Evolutionary conservation across 1,140 invertebrate genomes (phyloP).

Genomic region (Thaumatotibia leucotreta): DNA sequence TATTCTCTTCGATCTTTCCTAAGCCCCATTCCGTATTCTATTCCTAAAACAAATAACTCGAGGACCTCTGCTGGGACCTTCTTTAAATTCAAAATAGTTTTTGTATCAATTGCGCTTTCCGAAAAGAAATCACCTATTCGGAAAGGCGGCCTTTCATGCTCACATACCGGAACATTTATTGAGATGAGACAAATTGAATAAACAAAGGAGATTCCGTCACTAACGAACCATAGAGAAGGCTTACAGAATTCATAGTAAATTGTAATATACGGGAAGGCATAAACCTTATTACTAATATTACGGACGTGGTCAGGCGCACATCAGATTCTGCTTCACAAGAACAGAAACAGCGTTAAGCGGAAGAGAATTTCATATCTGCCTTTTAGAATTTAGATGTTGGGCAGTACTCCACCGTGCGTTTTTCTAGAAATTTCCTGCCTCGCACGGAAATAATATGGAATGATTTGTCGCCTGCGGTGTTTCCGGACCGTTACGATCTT

Average conservation of each 20-base stretch:
- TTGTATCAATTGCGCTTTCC: neutral
- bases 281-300: slow-evolving; percentile 1
- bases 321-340: neutral
- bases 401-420: too few relatives aligned
- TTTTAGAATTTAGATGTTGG: neutral
- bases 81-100: neutral
- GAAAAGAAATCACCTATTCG: neutral
- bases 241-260: neutral
- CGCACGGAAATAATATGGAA: too few relatives aligned
- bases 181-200: neutral
- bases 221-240: neutral
- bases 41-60: slow-evolving; percentile 1
- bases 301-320: neutral
- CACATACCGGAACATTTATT: neutral
- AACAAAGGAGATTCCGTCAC: neutral
- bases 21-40: slow-evolving; percentile 6
- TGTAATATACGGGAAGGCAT: neutral
- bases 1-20: neutral
- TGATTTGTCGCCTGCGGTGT: too few relatives aligned
- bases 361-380: neutral
- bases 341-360: neutral
- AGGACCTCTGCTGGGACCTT: neutral
- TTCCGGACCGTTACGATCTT: too few relatives aligned
- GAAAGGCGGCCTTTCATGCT: neutral
- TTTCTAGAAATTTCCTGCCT: too few relatives aligned